A percentile compares a stretch with the other conserved stretches of the same genome.
Conservation (phyloP, 37 sponge, comb jelly and placozoan species). For the Cliona cf. orientalis region DNA sequence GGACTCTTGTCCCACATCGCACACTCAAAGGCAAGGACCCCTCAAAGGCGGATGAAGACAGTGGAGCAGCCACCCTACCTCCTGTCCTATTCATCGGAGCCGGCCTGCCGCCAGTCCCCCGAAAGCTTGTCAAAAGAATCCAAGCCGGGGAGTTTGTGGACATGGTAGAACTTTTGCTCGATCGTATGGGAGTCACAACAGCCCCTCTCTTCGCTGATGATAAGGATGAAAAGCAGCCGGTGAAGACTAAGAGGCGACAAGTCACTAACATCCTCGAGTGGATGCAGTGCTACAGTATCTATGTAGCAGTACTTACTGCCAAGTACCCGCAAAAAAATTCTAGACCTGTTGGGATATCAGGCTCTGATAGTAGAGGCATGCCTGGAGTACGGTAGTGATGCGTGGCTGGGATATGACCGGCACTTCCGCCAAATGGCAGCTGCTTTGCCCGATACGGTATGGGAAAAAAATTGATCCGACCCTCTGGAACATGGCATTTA, state of each 20-base stretch:
- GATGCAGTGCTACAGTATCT: slow-evolving; percentile 14
- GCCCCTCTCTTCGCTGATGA: background rate
- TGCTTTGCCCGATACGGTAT: background rate
- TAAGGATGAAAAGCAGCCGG: background rate
- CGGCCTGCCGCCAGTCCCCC: slow-evolving; percentile 2
- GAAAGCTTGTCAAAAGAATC: slow-evolving; percentile 9
- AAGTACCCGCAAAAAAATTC: background rate
- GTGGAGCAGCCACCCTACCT: background rate
- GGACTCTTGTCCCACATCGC: too few relatives aligned
- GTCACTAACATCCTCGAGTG: slow-evolving; percentile 4
- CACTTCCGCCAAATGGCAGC: slow-evolving; percentile 29
- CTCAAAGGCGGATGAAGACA: background rate
- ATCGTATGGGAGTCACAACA: too few relatives aligned
- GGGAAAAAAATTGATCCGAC: slow-evolving; percentile 5
- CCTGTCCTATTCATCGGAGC: too few relatives aligned
- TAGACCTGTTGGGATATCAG: too few relatives aligned
- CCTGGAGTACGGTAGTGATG: slow-evolving; percentile 7
- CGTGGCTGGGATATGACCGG: slow-evolving; percentile 14
- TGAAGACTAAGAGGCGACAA: background rate
- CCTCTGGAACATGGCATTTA: slow-evolving; percentile 17
- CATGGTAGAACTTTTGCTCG: slow-evolving; percentile 13
- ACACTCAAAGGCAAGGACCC: background rate
- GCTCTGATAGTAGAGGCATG: slow-evolving; percentile 1
- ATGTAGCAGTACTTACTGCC: background rate
- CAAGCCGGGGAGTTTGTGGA: slow-evolving; percentile 9